Conservation (phyloP, 2,113 vertebrate species). For the Anarhynchus alexandrinus region DNA sequence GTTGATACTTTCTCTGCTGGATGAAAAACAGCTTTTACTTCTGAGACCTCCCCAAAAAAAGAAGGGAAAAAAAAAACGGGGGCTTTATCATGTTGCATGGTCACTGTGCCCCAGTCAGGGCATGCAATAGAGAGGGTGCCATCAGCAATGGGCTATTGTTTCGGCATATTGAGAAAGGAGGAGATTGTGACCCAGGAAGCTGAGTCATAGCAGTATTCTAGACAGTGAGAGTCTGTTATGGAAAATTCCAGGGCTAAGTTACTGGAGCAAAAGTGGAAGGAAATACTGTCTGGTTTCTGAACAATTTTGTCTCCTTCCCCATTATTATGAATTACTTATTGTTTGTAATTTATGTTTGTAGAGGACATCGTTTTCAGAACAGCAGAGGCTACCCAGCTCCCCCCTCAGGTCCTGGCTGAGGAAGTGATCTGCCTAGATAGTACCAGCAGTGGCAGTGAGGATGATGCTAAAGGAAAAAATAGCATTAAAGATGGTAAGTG, state of each 20-base stretch:
- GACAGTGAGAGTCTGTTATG: constrained; percentile 56
- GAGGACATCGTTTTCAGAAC: constrained; percentile 82
- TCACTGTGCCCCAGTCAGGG: not conserved
- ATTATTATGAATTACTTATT: constrained; percentile 55
- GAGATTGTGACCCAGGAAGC: constrained; percentile 43
- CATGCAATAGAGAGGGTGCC: not conserved
- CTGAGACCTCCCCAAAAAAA: not conserved
- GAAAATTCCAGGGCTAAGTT: constrained; percentile 59
- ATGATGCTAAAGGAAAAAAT: constrained; percentile 74
- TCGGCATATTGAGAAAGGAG: not conserved
- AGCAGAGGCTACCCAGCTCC: constrained; percentile 82
- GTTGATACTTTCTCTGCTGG: not conserved
- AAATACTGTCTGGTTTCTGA: constrained; percentile 38
- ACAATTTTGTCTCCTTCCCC: constrained; percentile 29
- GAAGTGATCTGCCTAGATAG: constrained; percentile 97
- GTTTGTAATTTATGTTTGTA: constrained; percentile 52
- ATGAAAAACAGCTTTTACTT: not conserved
- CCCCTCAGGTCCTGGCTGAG: constrained; percentile 81
- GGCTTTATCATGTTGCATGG: not conserved
- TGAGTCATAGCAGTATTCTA: constrained; percentile 39
- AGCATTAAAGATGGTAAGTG: constrained; percentile 85
- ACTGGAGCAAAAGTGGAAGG: constrained; percentile 37
- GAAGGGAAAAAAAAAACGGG: not conserved
- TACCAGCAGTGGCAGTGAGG: constrained; percentile 84
- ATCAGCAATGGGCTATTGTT: constrained; percentile 29